These are phyloP conservation scores for Empis stercorea DNA, from an alignment of 2,888 invertebrate species.

Conservation along the genomic window DNA sequence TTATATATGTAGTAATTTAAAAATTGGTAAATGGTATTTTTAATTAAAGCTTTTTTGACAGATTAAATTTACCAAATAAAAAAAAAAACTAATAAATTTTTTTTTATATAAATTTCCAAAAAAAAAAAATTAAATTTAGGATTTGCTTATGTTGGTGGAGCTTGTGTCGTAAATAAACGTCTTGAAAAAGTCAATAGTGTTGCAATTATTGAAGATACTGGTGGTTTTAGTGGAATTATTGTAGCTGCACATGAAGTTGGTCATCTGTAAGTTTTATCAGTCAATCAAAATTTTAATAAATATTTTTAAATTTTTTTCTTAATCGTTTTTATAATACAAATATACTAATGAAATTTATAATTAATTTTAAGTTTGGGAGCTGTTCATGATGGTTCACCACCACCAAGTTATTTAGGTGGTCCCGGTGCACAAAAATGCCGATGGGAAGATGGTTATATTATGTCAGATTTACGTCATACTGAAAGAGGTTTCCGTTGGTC, in stretches of 20 bases:
- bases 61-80: constrained; percentile 12
- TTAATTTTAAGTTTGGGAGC: constrained; percentile 63
- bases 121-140: constrained; percentile 40
- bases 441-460: constrained; percentile 94
- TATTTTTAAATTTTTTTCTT: too few species aligned
- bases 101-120: too few species aligned
- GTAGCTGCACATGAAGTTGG: constrained; percentile 95
- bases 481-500: constrained; percentile 94
- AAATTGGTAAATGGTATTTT: constrained; percentile 10
- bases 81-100: constrained; percentile 8
- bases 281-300: not conserved
- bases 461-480: constrained; percentile 87
- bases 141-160: constrained; percentile 92
- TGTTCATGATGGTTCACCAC: constrained; percentile 92
- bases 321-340: too few species aligned
- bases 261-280: constrained; percentile 65
- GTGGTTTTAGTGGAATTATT: constrained; percentile 91
- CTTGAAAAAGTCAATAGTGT: constrained; percentile 93
- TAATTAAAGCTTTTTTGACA: constrained; percentile 14
- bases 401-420: constrained; percentile 85
- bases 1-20: too few species aligned
- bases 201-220: constrained; percentile 92
- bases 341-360: constrained; percentile 7
- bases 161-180: constrained; percentile 89
- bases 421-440: constrained; percentile 89